Evolutionary conservation across 2,797 vertebrate genomes (phyloP).

Genomic region (Linurgus olivaceus): DNA sequence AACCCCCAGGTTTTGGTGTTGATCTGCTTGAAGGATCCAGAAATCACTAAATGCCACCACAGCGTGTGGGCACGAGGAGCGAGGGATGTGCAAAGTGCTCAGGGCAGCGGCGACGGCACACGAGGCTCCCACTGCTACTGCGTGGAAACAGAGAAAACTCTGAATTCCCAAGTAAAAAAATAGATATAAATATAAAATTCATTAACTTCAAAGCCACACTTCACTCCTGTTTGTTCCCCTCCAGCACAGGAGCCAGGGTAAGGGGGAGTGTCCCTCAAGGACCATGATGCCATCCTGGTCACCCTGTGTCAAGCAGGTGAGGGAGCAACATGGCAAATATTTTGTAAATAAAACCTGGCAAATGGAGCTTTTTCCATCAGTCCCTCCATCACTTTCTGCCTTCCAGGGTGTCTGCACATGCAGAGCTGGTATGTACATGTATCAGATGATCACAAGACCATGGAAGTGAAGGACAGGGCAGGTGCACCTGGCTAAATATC

Average conservation of each 20-base stretch:
- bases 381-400: not conserved
- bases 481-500: not conserved
- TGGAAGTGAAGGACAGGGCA: not conserved
- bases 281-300: not conserved
- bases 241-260: fast-evolving
- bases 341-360: not conserved
- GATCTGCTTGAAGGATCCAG: not conserved
- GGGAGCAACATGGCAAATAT: not conserved
- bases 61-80: not conserved
- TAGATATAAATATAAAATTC: not conserved
- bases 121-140: not conserved
- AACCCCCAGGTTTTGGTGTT: not conserved
- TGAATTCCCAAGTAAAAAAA: not conserved
- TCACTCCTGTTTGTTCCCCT: not conserved
- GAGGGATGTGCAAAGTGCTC: not conserved
- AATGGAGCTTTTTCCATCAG: fast-evolving
- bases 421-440: not conserved
- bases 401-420: not conserved
- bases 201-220: not conserved
- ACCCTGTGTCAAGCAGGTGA: not conserved
- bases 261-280: fast-evolving
- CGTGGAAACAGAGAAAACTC: not conserved
- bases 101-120: fast-evolving
- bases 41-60: not conserved
- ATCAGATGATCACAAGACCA: not conserved